Evolutionary conservation across 2,797 vertebrate genomes (phyloP).

Genomic region (Prunella strophiata): DNA sequence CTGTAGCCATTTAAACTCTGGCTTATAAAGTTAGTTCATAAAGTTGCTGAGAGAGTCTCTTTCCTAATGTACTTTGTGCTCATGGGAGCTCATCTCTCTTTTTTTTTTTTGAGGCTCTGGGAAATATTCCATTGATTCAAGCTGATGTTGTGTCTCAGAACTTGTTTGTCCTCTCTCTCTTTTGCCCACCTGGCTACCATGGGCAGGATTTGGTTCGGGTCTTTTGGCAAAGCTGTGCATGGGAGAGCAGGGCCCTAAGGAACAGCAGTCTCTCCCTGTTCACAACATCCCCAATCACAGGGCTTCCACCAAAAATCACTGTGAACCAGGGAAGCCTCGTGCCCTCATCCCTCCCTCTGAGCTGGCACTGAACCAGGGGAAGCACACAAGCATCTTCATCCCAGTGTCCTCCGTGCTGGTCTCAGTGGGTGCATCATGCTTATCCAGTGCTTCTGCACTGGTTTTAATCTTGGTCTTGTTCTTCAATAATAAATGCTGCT

Average conservation of each 20-base stretch:
- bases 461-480: neutral
- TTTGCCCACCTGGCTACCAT: neutral
- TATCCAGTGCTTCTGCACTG: neutral
- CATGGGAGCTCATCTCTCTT: neutral
- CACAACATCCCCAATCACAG: neutral
- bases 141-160: neutral
- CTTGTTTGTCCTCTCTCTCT: neutral
- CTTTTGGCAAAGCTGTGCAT: neutral
- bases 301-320: neutral
- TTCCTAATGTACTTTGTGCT: neutral
- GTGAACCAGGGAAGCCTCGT: rapidly evolving
- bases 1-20: neutral
- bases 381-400: neutral
- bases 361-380: neutral
- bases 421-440: neutral
- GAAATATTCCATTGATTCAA: neutral
- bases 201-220: neutral
- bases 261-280: neutral
- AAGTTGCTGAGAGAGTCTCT: conserved; percentile 25
- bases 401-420: neutral
- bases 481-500: conserved; percentile 43
- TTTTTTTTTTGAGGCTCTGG: neutral
- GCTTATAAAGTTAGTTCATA: conserved; percentile 46
- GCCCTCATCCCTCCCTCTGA: neutral
- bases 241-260: neutral